Evolutionary conservation across 2,113 vertebrate species (phyloP).

Genomic region (Piprites chloris): DNA sequence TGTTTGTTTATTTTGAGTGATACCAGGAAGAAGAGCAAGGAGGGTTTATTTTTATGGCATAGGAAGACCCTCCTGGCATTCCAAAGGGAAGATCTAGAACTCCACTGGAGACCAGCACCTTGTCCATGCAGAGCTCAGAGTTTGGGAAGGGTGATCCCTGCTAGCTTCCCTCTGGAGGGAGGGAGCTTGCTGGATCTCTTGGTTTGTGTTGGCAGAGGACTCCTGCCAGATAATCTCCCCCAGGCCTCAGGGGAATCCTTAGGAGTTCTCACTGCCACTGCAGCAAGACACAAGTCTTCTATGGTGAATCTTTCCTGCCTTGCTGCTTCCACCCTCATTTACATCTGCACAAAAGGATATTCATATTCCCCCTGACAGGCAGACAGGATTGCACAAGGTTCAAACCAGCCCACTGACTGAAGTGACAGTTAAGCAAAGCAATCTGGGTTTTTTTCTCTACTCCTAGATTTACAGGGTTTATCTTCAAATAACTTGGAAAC

Average conservation of each 20-base stretch:
- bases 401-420: neutral
- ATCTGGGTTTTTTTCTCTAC: neutral
- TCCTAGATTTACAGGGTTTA: neutral
- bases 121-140: neutral
- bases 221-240: neutral
- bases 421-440: neutral
- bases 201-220: neutral
- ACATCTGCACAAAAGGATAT: neutral
- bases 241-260: neutral
- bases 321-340: neutral
- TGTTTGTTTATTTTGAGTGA: constrained; percentile 37
- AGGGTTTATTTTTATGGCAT: neutral
- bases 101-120: neutral
- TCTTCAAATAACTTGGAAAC: neutral
- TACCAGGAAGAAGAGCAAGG: constrained; percentile 15
- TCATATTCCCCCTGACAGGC: neutral
- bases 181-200: neutral
- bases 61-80: neutral
- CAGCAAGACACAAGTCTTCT: neutral
- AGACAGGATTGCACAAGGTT: neutral
- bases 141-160: neutral
- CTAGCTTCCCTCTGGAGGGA: neutral
- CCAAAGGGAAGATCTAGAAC: neutral
- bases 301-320: neutral
- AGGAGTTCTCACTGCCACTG: neutral